phyloP scores from a whole-genome alignment of 2,888 invertebrate genomes.

The Lepetodrilus schrolli region DNA sequence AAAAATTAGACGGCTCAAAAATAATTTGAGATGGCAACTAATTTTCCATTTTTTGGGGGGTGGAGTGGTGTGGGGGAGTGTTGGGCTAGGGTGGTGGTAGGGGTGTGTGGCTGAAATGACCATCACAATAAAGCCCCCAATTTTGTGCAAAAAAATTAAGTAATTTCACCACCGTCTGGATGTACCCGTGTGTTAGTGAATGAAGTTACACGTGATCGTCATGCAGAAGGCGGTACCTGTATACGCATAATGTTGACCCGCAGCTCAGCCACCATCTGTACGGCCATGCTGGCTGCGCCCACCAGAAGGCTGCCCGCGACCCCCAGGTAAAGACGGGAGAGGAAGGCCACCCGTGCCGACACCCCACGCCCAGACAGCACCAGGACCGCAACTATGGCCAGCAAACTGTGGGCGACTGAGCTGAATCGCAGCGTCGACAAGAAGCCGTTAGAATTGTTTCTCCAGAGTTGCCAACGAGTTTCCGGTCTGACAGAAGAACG shows the following conservation, averaged over 20 bases:
- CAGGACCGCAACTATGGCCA: background rate
- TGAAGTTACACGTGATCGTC: too few species aligned
- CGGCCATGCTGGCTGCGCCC: background rate
- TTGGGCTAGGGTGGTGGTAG: too few species aligned
- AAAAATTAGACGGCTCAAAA: too few species aligned
- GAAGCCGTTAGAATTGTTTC: background rate
- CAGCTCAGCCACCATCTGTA: background rate
- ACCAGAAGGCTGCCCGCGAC: background rate
- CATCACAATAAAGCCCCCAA: background rate
- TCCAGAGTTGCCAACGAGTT: background rate
- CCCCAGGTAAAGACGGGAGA: background rate
- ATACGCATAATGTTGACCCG: background rate
- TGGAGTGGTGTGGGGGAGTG: too few species aligned
- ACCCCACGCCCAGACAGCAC: background rate
- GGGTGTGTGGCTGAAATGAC: background rate
- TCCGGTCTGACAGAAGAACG: constrained; percentile 7
- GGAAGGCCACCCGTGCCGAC: background rate
- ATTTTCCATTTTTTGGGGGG: too few species aligned
- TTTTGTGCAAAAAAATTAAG: background rate
- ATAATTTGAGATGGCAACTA: too few species aligned
- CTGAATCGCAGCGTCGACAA: constrained; percentile 11
- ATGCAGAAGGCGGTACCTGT: too few species aligned
- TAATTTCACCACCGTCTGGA: background rate
- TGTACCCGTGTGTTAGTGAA: background rate
- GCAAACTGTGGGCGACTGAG: background rate